phyloP scores from a whole-genome alignment of 2,888 invertebrate species.

The Oligia latruncula region DNA sequence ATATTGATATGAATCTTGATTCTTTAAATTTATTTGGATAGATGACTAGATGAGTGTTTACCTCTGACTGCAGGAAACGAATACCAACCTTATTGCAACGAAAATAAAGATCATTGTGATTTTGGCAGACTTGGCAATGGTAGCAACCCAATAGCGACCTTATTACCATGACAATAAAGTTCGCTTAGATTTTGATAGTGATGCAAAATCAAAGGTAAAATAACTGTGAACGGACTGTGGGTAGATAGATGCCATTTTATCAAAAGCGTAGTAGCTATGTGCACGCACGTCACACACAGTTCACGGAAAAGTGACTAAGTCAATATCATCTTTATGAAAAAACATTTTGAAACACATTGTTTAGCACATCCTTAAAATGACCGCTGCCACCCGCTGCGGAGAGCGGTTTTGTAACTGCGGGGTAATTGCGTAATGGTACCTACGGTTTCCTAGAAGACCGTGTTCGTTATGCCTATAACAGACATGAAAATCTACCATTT shows the following conservation, averaged over 20 bases:
- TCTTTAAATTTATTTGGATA: slow-evolving; percentile 12
- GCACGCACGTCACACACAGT: slow-evolving; percentile 15
- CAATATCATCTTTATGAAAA: neutral
- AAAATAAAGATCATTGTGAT: neutral
- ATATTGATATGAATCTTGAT: slow-evolving; percentile 27
- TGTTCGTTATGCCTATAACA: neutral
- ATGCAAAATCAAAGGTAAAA: neutral
- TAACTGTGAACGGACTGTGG: neutral
- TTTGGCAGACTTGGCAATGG: neutral
- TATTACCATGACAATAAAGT: too few species aligned
- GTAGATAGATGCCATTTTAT: neutral
- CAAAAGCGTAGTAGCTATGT: neutral
- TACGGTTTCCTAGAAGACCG: neutral
- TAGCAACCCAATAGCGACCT: too few species aligned
- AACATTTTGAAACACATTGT: slow-evolving; percentile 5
- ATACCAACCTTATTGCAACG: neutral
- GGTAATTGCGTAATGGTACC: neutral
- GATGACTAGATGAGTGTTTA: slow-evolving; percentile 11
- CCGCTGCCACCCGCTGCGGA: neutral
- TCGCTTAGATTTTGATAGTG: too few species aligned
- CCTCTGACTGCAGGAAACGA: neutral
- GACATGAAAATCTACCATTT: neutral
- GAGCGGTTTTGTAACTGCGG: neutral
- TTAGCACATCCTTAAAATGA: neutral
- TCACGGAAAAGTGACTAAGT: slow-evolving; percentile 35